Conservation (phyloP, 2,797 vertebrate genomes). For the Hemibagrus guttatus region DNA sequence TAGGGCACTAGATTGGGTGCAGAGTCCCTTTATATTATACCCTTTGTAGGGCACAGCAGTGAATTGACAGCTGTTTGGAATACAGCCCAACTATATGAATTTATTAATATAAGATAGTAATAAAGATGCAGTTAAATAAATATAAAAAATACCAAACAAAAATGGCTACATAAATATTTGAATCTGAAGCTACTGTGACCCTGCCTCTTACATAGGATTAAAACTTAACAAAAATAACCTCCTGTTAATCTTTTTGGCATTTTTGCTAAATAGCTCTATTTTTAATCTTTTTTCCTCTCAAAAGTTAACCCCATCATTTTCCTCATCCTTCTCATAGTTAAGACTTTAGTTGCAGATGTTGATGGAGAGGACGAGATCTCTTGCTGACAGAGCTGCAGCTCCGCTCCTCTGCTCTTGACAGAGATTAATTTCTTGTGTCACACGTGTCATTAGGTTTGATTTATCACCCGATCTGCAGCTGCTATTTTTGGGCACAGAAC, state of each 20-base stretch:
- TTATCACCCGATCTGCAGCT: constrained; percentile 7
- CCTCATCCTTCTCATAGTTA: background rate
- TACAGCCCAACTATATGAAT: background rate
- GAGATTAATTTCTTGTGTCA: background rate
- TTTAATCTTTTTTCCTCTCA: background rate
- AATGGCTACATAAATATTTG: background rate
- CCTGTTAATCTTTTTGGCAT: background rate
- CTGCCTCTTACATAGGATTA: background rate
- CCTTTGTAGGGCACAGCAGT: background rate
- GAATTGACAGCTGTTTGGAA: background rate
- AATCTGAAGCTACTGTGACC: background rate
- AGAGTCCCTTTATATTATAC: background rate
- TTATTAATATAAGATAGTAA: no score
- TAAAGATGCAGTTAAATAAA: background rate
- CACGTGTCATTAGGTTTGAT: constrained; percentile 23
- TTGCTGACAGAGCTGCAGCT: background rate
- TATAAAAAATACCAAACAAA: background rate
- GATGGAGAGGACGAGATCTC: constrained; percentile 7
- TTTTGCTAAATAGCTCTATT: background rate
- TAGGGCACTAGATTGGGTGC: background rate
- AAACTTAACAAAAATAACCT: background rate
- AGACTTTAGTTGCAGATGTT: background rate
- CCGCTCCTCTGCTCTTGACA: background rate
- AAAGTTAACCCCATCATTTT: background rate
- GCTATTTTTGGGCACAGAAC: constrained; percentile 2